Evolutionary conservation across 92 coral and sea anemone genomes (phyloP).

Genomic region (Epizoanthus illoricatus): DNA sequence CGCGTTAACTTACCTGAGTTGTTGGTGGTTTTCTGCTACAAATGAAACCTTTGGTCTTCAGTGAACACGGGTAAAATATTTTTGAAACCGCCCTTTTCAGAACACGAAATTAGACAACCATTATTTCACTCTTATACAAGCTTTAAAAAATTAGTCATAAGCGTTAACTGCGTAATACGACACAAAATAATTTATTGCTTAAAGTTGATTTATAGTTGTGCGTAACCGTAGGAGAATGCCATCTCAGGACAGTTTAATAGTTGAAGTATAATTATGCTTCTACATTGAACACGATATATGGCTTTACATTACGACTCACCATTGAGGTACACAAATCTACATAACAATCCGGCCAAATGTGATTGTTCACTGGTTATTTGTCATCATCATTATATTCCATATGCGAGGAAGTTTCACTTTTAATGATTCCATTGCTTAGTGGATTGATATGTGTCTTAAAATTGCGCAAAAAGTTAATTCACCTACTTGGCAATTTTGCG

Average conservation of each 20-base stretch:
- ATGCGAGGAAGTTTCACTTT: too few species aligned
- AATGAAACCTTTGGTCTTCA: not conserved
- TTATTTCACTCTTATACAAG: not conserved
- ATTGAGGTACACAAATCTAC: constrained; percentile 1
- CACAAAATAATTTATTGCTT: not conserved
- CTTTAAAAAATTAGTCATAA: not conserved
- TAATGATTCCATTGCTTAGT: too few species aligned
- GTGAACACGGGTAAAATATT: not conserved
- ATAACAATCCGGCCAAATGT: not conserved
- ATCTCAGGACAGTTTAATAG: not conserved
- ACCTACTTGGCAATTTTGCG: too few species aligned
- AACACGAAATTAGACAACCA: not conserved
- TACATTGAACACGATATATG: not conserved
- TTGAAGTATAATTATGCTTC: not conserved
- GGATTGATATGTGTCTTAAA: too few species aligned
- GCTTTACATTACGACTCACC: not conserved
- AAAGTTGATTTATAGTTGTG: not conserved
- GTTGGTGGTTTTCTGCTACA: constrained; percentile 4
- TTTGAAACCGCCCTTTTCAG: constrained; percentile 1
- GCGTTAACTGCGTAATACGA: not conserved
- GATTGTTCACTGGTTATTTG: not conserved
- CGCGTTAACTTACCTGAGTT: constrained; percentile 1
- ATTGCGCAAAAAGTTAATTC: too few species aligned
- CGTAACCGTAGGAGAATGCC: not conserved
- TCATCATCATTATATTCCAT: not conserved